Evolutionary conservation across 2,888 invertebrate genomes (phyloP), one percentile per base, ranked within the genome.

Genomic region (Eurytoma adleriae): DNA sequence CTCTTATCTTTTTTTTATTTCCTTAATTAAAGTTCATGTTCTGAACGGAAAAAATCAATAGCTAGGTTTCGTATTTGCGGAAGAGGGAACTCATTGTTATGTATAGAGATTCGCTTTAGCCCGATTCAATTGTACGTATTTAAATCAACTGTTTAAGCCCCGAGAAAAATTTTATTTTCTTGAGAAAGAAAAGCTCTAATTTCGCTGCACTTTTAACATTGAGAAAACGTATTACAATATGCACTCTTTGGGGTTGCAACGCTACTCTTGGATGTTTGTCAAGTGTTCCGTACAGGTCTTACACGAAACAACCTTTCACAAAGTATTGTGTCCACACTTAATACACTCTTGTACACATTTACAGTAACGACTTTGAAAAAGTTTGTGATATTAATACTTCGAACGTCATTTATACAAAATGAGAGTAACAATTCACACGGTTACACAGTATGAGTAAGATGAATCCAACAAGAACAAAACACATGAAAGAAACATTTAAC

Each of bases 221-320:
- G 56, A 71, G 40, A 24, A 59, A 52, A 68, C 18, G 13, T n/a
- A 5, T 54, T 14, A 66, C 50, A 18, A 84, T 80, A 86, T 89
- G 90, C 89, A 89, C 90, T 89, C 89, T 89, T 89, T 85, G 88
- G 89, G 87, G 86, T 90, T 89, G 89, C 85, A 85, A 87, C 81
- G 85, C 87, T 86, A 88, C 87, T 86, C 84, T 86, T 88, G 86
- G 85, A 89, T 88, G 87, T 89, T 87, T 87, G 86, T 89, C 87
- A 89, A 87, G 86, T 88, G 85, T 89, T 84, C 85, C 84, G 85
- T 83, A 84, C 83, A 82, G 67, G 57, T 78, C 24, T 82, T 57
- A 80, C 64, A 78, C 81, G 64, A 61, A 83, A 74, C 82, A 80
- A 79, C 54, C 59, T 66, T 76, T 69, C 27, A 56, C 27, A 68